phyloP scores from a whole-genome alignment of 2,888 invertebrate genomes.

The Pristionchus entomophagus region DNA sequence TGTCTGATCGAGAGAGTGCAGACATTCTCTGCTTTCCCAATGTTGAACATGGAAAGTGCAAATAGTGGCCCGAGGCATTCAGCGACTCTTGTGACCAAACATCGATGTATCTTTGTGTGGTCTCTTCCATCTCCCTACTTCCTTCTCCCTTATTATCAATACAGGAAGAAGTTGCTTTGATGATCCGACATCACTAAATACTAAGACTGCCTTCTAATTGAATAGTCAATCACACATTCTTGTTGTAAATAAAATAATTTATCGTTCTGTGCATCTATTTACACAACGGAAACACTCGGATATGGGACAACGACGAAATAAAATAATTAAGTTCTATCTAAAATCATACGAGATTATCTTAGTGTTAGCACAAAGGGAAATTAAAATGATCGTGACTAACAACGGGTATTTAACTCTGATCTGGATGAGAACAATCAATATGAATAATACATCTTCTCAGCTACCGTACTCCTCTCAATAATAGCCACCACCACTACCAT shows the following conservation, averaged over 20 bases:
- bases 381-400: background rate
- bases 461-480: slow-evolving; percentile 36
- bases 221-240: no score
- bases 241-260: no score
- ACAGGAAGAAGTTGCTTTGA: no score
- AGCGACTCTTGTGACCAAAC: background rate
- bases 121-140: background rate
- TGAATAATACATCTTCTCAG: background rate
- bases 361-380: background rate
- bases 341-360: background rate
- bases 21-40: background rate
- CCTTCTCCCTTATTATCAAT: slow-evolving; percentile 12
- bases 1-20: background rate
- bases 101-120: slow-evolving; percentile 1
- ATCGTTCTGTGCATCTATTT: no score
- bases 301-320: background rate
- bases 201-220: no score
- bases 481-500: background rate
- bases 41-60: background rate
- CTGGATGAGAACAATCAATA: background rate
- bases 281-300: background rate
- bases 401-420: background rate
- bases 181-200: no score
- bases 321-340: background rate
- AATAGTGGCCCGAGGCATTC: background rate